These are phyloP conservation scores for Drosophila dunni DNA, from an alignment of 1,140 invertebrate genomes.

Conservation along the genomic window DNA sequence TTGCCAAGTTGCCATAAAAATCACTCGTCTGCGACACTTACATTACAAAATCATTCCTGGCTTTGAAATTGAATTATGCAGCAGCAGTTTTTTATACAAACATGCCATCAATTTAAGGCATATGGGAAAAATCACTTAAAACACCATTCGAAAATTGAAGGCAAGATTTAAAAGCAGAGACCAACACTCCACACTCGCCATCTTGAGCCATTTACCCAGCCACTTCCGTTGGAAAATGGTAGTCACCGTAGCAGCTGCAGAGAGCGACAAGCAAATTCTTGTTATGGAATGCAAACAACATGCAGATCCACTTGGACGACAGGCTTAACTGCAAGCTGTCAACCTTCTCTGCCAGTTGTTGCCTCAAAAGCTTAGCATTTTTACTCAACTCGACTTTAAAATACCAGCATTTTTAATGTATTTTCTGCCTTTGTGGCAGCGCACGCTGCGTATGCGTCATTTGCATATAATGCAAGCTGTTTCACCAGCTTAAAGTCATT, in stretches of 20 bases:
- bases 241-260: background rate
- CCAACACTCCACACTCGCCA: background rate
- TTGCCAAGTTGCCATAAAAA: constrained; percentile 60
- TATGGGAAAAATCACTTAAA: constrained; percentile 23
- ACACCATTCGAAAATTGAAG: constrained; percentile 12
- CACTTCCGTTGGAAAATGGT: constrained; percentile 6
- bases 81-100: constrained; percentile 43
- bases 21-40: constrained; percentile 60
- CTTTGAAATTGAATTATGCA: constrained; percentile 70
- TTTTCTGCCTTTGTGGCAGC: background rate
- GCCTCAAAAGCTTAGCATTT: constrained; percentile 2
- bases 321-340: constrained; percentile 30
- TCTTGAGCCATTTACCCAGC: constrained; percentile 10
- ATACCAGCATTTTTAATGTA: constrained; percentile 3
- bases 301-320: constrained; percentile 15
- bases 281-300: constrained; percentile 31
- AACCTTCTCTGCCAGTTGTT: constrained; percentile 8
- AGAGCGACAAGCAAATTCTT: constrained; percentile 11
- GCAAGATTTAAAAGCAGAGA: background rate
- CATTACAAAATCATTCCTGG: constrained; percentile 2
- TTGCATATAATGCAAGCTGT: constrained; percentile 12
- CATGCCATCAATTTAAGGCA: constrained; percentile 61
- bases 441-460: constrained; percentile 7
- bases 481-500: background rate
- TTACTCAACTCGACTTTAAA: background rate